These are phyloP conservation scores for Coptodon bakossiorum DNA, from an alignment of 2,113 vertebrate species.

Conservation along the genomic window DNA sequence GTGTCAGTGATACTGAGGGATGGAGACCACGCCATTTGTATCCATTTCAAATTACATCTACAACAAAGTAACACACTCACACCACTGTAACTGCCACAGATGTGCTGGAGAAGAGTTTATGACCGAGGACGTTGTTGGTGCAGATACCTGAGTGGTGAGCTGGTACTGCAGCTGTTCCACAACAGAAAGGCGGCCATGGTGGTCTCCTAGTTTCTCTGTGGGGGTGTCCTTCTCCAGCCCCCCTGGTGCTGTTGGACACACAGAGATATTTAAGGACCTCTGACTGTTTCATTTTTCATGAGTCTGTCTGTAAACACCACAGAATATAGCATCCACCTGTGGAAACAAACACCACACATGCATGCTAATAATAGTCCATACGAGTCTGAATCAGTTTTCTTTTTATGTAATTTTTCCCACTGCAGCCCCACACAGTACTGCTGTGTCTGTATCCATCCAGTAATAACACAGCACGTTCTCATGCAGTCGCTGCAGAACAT, in stretches of 20 bases:
- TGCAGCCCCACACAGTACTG: background rate
- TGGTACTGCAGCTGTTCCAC: conserved; percentile 72
- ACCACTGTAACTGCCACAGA: background rate
- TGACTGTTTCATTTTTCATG: background rate
- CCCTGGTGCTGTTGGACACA: background rate
- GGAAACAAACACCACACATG: background rate
- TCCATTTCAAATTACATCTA: background rate
- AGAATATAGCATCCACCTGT: background rate
- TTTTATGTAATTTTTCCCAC: background rate
- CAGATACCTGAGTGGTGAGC: conserved; percentile 74
- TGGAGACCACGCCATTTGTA: background rate
- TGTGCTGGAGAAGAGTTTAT: background rate
- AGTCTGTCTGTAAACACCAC: background rate
- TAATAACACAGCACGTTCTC: background rate
- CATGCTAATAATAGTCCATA: background rate
- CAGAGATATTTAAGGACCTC: background rate
- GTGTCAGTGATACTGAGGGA: background rate
- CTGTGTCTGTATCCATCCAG: background rate
- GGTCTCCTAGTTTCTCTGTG: conserved; percentile 5
- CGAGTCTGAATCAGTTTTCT: background rate
- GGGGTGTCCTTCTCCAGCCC: background rate
- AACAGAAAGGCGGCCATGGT: conserved; percentile 49
- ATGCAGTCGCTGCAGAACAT: background rate
- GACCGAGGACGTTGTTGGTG: fast-evolving
- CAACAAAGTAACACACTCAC: background rate